phyloP scores from a whole-genome alignment of 2,113 vertebrate genomes.

The Otocyon megalotis region DNA sequence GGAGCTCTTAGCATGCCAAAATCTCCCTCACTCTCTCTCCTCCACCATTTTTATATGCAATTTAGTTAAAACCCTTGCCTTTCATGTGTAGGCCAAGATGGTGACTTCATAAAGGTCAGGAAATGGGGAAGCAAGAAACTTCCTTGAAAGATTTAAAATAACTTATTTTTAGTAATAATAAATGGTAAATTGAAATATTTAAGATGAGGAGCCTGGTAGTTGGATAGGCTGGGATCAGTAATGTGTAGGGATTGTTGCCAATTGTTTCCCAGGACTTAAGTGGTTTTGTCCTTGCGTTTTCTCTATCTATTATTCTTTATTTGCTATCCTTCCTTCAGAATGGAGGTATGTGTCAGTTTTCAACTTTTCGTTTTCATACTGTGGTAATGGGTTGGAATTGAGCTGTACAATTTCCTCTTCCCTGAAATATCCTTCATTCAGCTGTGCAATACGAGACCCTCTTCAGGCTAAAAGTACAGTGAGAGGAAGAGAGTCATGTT shows the following conservation, averaged over 20 bases:
- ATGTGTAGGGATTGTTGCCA: background rate
- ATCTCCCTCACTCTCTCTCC: constrained; percentile 60
- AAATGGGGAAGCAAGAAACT: constrained; percentile 49
- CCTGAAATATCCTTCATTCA: background rate
- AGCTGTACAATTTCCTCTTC: background rate
- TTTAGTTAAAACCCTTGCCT: constrained; percentile 73
- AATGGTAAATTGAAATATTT: constrained; percentile 26
- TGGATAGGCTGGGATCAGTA: background rate
- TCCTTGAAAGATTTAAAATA: constrained; percentile 59
- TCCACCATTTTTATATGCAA: constrained; percentile 69
- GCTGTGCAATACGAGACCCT: background rate
- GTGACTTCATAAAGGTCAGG: constrained; percentile 74
- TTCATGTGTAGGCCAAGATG: constrained; percentile 66
- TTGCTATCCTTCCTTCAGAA: background rate
- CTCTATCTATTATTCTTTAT: background rate
- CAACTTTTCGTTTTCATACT: background rate
- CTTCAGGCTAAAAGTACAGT: background rate
- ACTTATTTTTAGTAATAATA: constrained; percentile 65
- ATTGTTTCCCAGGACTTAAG: background rate
- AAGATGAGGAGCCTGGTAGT: background rate
- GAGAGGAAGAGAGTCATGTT: background rate
- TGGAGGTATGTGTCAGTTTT: background rate
- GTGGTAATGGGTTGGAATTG: background rate
- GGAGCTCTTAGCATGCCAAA: background rate
- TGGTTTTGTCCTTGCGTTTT: background rate